A percentile compares a stretch with the other conserved stretches of the same genome.
phyloP scores from a whole-genome alignment of 2,888 invertebrate genomes.

The Electrophaes corylata region DNA sequence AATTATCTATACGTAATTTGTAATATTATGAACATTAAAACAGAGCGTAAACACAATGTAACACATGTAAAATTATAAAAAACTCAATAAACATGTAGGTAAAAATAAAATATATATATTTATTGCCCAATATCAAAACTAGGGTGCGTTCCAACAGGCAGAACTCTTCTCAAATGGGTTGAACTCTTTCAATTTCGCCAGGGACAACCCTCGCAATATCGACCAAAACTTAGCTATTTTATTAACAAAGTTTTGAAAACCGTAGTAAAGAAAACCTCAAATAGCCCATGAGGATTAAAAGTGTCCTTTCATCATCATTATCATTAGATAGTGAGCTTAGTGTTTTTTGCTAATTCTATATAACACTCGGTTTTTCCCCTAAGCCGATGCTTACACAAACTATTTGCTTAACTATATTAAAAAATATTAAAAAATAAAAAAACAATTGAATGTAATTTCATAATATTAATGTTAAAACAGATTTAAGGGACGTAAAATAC shows the following conservation, averaged over 20 bases:
- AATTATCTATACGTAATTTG: no score
- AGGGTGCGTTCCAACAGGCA: conserved; percentile 2
- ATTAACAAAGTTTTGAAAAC: conserved; percentile 10
- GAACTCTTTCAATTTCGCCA: conserved; percentile 7
- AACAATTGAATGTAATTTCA: no score
- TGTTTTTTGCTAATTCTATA: no score
- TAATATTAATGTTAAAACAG: no score
- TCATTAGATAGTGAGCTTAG: no score
- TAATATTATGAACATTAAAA: no score
- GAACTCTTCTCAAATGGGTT: neutral
- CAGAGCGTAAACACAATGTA: no score
- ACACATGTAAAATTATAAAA: neutral
- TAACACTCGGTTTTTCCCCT: no score
- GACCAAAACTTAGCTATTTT: conserved; percentile 14
- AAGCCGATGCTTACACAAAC: no score
- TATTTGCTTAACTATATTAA: no score
- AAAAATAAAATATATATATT: conserved; percentile 14
- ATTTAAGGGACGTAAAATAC: no score
- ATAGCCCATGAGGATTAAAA: neutral
- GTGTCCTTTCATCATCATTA: neutral
- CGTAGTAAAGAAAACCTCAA: neutral
- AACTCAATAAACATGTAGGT: neutral
- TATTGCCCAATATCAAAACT: conserved; percentile 13
- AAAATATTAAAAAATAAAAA: no score
- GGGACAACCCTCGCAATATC: conserved; percentile 9